These are phyloP conservation scores for Hylaeus anthracinus DNA, from an alignment of 1,140 invertebrate species.

Conservation along the genomic window DNA sequence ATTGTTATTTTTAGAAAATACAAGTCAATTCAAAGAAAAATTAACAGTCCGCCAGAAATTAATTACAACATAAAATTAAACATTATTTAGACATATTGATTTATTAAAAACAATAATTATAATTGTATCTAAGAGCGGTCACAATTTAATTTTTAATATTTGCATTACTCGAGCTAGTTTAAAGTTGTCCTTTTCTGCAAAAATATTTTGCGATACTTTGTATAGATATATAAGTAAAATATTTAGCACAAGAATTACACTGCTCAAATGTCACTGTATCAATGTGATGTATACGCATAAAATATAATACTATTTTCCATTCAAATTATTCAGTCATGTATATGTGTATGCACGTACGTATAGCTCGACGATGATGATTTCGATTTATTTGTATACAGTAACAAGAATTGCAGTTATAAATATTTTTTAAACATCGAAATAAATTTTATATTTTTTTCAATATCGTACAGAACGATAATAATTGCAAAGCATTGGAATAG, in stretches of 20 bases:
- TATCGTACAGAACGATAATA: slow-evolving; percentile 9
- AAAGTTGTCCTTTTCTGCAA: slow-evolving; percentile 24
- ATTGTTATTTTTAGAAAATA: not conserved
- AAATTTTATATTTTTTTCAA: slow-evolving; percentile 17
- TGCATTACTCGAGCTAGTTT: slow-evolving; percentile 1
- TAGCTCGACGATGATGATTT: not conserved
- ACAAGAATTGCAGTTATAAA: not conserved
- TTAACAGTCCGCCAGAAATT: not conserved
- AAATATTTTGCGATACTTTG: slow-evolving; percentile 18
- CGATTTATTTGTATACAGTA: not conserved
- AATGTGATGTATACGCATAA: slow-evolving; percentile 2
- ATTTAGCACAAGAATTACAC: not conserved
- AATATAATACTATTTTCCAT: slow-evolving; percentile 27
- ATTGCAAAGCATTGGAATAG: not conserved
- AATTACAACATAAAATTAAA: slow-evolving; percentile 11
- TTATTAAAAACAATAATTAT: slow-evolving; percentile 58
- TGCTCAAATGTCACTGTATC: not conserved
- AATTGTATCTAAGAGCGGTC: slow-evolving; percentile 31
- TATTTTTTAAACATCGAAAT: slow-evolving; percentile 7
- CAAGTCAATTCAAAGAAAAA: not conserved
- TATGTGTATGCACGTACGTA: slow-evolving; percentile 39
- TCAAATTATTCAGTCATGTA: slow-evolving; percentile 34
- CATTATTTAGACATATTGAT: slow-evolving; percentile 25
- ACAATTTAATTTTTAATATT: slow-evolving; percentile 15
- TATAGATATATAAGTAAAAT: slow-evolving; percentile 15